Evolutionary conservation across 1,140 invertebrate species (phyloP).

Genomic region (Brachionus sp.): DNA sequence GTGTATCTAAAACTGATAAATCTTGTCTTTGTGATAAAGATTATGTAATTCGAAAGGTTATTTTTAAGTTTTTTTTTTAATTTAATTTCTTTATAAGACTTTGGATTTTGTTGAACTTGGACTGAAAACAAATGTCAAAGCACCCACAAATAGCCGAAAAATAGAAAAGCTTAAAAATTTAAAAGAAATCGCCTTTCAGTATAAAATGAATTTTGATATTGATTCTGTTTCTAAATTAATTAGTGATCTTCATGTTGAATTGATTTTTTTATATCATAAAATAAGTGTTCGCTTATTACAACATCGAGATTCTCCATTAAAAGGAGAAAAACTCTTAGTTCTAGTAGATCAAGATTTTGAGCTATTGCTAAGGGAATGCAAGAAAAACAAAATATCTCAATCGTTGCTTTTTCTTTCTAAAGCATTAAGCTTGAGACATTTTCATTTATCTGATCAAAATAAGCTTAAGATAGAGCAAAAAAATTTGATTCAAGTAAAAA

Average conservation of each 20-base stretch:
- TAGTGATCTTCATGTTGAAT: slow-evolving; percentile 55
- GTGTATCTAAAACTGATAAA: slow-evolving; percentile 5
- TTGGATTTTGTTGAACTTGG: background rate
- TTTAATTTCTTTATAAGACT: background rate
- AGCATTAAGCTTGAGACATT: slow-evolving; percentile 2
- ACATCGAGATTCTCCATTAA: background rate
- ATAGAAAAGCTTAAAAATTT: slow-evolving; percentile 46
- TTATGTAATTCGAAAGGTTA: slow-evolving; percentile 23
- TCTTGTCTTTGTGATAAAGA: slow-evolving; percentile 18
- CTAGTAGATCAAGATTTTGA: slow-evolving; percentile 15
- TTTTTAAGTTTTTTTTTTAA: background rate
- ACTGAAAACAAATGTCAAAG: background rate
- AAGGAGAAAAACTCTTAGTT: background rate
- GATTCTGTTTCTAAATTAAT: slow-evolving; percentile 47
- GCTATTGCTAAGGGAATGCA: background rate
- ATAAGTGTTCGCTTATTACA: slow-evolving; percentile 54
- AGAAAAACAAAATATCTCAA: slow-evolving; percentile 11
- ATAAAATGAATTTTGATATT: slow-evolving; percentile 47
- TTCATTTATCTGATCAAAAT: background rate
- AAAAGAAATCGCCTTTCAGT: slow-evolving; percentile 44
- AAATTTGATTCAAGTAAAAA: slow-evolving; percentile 26
- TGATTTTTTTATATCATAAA: slow-evolving; percentile 57
- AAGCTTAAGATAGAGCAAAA: background rate
- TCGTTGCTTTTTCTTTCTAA: slow-evolving; percentile 7
- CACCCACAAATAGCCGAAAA: slow-evolving; percentile 32